A percentile compares a stretch with the other conserved stretches of the same genome.
Evolutionary conservation across 2,797 vertebrate species (phyloP).

Genomic region (Acomys russatus): DNA sequence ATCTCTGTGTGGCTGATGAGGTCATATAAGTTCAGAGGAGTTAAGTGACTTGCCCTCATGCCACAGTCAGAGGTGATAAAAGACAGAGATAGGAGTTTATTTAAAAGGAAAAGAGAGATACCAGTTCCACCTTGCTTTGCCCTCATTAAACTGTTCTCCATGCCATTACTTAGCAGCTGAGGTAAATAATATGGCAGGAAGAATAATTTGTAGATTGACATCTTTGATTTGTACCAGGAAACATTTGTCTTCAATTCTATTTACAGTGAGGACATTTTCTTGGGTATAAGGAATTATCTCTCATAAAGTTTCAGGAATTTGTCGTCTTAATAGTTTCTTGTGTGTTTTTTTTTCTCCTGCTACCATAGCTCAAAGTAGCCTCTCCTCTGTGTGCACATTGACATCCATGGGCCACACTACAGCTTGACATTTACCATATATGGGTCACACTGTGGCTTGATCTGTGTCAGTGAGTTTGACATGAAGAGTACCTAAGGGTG

Average conservation of each 20-base stretch:
- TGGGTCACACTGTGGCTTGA: too few species aligned
- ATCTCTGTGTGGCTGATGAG: not conserved
- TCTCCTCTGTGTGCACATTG: not conserved
- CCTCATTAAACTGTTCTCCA: not conserved
- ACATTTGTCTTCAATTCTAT: not conserved
- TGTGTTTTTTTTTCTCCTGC: not conserved
- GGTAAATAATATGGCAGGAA: not conserved
- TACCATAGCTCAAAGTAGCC: not conserved
- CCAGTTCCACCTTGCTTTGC: not conserved
- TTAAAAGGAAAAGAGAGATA: not conserved
- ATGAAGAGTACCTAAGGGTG: not conserved
- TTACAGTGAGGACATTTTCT: not conserved
- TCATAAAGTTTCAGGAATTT: not conserved
- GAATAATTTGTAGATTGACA: not conserved
- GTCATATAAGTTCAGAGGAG: not conserved
- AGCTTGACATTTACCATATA: not conserved
- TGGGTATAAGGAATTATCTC: not conserved
- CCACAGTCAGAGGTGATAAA: not conserved
- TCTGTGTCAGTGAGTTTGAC: not conserved
- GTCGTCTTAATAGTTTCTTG: not conserved
- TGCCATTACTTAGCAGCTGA: not conserved
- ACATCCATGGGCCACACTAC: fast-evolving
- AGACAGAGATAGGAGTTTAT: not conserved
- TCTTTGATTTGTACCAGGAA: not conserved
- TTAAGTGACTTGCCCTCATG: not conserved